Evolutionary conservation across 2,888 invertebrate species (phyloP), one percentile per base, ranked within the genome.

Genomic region (Harmothoe impar): DNA sequence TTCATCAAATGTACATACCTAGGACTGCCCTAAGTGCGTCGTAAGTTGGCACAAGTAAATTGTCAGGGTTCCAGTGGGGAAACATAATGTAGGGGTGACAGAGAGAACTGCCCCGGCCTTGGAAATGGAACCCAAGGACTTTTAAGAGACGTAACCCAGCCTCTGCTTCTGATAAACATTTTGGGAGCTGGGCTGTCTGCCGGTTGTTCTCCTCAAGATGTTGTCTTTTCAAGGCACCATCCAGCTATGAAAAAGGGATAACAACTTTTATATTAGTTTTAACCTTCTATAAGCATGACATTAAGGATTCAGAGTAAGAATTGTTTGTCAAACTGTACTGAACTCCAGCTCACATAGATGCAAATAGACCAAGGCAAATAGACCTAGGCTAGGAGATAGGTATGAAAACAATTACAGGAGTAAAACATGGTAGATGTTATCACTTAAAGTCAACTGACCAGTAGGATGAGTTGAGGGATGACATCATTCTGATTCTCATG

Each of bases 51-150:
- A 94, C 93, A 0, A 95, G 93, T 31, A 95, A 91, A 12, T 94
- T 94, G 89, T 95, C 95, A 54, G 91, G 93, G 91, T 95, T 94
- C 94, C 95, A 94, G 93, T 95, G 94, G 17, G 95, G 95, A 90
- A 93, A 95, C 43, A 95, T 92, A 12, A 95, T 93, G 92, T 94
- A 95, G 0, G 94, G 95, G 20, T 93, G 91, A 10, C 90, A 90
- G 33, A 94, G 91, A 7, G 92, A 89, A 33, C 92, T 89, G 25
- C 94, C 94, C 56, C 77, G n/a, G 3, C 54, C 86, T 56, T 95
- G 95, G 92, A 95, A 95, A 92, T 95, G 94, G 92, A 94, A 95
- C 35, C 94, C 95, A 10, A 95, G 94, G 62, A 94, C 91, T 85
- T 94, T 93, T 62, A 95, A 94, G 54, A 95, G 93, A 33, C 92